A percentile compares a stretch with the other conserved stretches of the same genome.
Conservation (phyloP, 2,888 invertebrate genomes). For the Craniophora ligustri region DNA sequence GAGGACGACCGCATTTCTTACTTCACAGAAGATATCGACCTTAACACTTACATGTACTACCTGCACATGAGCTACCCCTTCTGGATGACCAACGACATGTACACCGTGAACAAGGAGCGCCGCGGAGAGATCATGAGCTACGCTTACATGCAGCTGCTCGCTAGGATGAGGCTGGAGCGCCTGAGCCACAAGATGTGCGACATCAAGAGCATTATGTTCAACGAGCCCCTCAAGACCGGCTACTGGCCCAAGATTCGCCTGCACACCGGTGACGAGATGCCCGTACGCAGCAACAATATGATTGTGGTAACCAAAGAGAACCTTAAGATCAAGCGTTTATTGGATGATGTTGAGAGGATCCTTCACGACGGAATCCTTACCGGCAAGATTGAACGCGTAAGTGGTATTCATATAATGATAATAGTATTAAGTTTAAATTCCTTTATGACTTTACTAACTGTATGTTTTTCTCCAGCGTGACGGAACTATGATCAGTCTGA, state of each 20-base stretch:
- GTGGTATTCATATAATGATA: conserved; percentile 40
- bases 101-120: conserved; percentile 80
- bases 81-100: conserved; percentile 90
- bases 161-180: conserved; percentile 87
- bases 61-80: conserved; percentile 91
- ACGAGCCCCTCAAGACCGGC: conserved; percentile 79
- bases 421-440: background rate
- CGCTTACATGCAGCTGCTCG: conserved; percentile 90
- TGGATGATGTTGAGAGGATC: conserved; percentile 84
- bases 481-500: conserved; percentile 89
- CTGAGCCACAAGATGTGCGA: conserved; percentile 83
- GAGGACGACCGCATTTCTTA: conserved; percentile 90
- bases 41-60: conserved; percentile 92
- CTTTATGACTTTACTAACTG: background rate
- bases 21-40: conserved; percentile 93
- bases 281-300: conserved; percentile 84
- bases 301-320: conserved; percentile 68
- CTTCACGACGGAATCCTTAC: conserved; percentile 83
- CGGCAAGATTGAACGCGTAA: conserved; percentile 78
- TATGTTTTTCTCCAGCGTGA: conserved; percentile 75
- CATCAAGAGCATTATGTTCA: conserved; percentile 82
- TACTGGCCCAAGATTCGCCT: conserved; percentile 89
- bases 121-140: conserved; percentile 89
- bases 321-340: conserved; percentile 64
- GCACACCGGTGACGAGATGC: conserved; percentile 88